phyloP scores from a whole-genome alignment of 2,888 invertebrate genomes.

The Cylloceria caligata region DNA sequence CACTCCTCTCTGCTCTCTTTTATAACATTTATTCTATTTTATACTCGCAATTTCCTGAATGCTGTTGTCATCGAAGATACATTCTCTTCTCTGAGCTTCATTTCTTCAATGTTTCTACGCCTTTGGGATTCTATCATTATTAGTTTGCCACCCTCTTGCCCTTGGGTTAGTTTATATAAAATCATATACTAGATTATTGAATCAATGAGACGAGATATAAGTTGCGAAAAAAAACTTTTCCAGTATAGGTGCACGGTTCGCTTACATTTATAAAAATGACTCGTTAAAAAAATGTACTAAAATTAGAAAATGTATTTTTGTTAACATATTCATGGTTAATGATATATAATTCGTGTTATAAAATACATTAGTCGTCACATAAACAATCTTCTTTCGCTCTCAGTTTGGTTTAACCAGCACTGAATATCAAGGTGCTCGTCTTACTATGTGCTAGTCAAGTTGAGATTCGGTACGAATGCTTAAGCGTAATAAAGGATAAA shows the following conservation, averaged over 20 bases:
- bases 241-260: neutral
- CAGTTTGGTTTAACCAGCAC: too few species aligned
- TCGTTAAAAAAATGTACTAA: neutral
- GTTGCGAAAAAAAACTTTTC: neutral
- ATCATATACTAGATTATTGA: neutral
- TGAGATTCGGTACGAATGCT: too few species aligned
- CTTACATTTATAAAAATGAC: neutral
- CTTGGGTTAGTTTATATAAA: neutral
- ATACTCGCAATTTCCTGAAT: constrained; percentile 13
- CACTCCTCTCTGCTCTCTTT: neutral
- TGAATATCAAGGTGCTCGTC: too few species aligned
- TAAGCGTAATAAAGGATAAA: too few species aligned
- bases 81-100: neutral
- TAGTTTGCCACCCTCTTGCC: neutral
- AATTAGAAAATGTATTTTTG: neutral
- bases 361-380: too few species aligned
- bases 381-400: too few species aligned
- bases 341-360: neutral
- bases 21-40: constrained; percentile 26
- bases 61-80: neutral
- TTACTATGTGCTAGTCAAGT: too few species aligned
- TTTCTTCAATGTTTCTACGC: too few species aligned
- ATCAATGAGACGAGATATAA: neutral
- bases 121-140: neutral
- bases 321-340: neutral